Evolutionary conservation across 2,888 invertebrate species (phyloP), one percentile per base, ranked within the genome.

Genomic region (Dilophus febrilis): DNA sequence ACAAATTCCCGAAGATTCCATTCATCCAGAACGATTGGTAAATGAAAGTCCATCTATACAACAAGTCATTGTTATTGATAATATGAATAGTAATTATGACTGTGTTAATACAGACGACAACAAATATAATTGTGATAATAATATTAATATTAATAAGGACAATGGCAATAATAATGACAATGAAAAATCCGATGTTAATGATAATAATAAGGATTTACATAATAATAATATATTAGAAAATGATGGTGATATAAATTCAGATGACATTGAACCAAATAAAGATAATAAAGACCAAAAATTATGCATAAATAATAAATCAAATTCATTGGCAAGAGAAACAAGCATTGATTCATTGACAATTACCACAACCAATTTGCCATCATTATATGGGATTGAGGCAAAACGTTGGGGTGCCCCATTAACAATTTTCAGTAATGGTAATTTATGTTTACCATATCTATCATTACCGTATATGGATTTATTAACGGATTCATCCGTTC

Each of bases 401-500:
- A 56, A 58, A 38, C 55, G 79, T 39, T 91, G 85, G 60, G 92
- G 92, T 11, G 76, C 94, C 50, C 97, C 95, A 1, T 64, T 95
- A 28, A 71, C 76, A 35, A 69, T 94, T 41, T 94, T 91, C 62
- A 77, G 81, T 28, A 82, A 88, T 64, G 95, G 95, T 36, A 84
- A 86, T 55, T 69, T 95, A 13, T 95, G 94, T 59, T 74, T 95
- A 59, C 97, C 98, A 14, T 98, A 97, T 61, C 66, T 97, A 46
- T 92, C 92, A 3, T 67, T 98, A 47, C 90, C 94, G 48, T 94
- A 91, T 58, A 74, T 95, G 65, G 97, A 97, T 64, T 66, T 92
- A 41, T 64, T 98, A 40, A 77, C 78, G 37, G 90, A 94, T 59
- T 72, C 82, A 4, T 84, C 85, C 49, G 87, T 94, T 7, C 67